Conservation (phyloP, 2,888 invertebrate species). For the Cynaeus angustus region DNA sequence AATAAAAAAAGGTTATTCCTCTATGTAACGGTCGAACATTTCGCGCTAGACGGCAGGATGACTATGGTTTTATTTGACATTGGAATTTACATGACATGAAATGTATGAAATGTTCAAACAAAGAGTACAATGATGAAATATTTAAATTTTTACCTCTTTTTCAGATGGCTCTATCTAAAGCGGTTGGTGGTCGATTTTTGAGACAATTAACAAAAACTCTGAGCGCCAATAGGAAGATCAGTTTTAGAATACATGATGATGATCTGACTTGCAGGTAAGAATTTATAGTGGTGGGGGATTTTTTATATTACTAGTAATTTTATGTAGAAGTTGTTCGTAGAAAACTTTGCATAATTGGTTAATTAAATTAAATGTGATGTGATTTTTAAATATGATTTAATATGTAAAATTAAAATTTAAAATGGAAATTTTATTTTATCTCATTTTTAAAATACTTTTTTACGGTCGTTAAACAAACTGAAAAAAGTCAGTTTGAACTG, state of each 20-base stretch:
- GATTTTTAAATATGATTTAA: not conserved
- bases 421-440: too few species aligned
- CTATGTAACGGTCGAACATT: slow-evolving; percentile 36
- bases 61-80: slow-evolving; percentile 32
- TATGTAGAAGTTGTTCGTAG: not conserved
- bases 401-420: too few species aligned
- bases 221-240: slow-evolving; percentile 28
- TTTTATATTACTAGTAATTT: slow-evolving; percentile 1
- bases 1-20: slow-evolving; percentile 36
- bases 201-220: slow-evolving; percentile 47
- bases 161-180: slow-evolving; percentile 57
- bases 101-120: slow-evolving; percentile 16
- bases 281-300: slow-evolving; percentile 1
- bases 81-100: slow-evolving; percentile 31
- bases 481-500: too few species aligned
- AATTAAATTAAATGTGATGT: not conserved
- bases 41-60: slow-evolving; percentile 33
- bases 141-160: slow-evolving; percentile 47
- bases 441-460: too few species aligned
- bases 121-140: slow-evolving; percentile 5
- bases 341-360: not conserved
- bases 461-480: too few species aligned
- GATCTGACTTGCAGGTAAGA: slow-evolving; percentile 44
- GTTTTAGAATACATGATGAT: slow-evolving; percentile 32
- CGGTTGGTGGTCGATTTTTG: slow-evolving; percentile 48